Evolutionary conservation across 2,113 vertebrate species (phyloP), one percentile per base, ranked within the genome.

Genomic region (Pseudorhombus dupliciocellatus): DNA sequence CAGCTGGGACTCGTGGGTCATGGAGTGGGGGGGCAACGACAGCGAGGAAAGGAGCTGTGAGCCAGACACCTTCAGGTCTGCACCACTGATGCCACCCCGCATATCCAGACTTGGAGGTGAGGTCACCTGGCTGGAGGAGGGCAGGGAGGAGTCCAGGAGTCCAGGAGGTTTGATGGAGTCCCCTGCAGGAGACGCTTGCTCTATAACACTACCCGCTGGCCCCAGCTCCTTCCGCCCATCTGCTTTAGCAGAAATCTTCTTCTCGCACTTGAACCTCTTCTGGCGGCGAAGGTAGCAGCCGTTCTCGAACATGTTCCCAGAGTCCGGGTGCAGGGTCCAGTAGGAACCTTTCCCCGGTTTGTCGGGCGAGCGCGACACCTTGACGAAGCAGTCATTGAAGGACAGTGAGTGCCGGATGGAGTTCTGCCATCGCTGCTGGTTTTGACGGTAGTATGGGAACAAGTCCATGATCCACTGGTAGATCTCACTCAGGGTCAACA

Each of bases 391-490:
- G 93, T 99, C 97, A 75, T 99, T 99, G 91, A 99, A 99, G 54
- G 97, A 99, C 20, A 99, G 94, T 0, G 97, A 99, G 90, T 99
- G 98, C 6, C 98, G 94, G 84, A 99, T 99, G 86, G 97, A 98
- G 93, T 99, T 99, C 93, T 99, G 98, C 98, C 98, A 99, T 71
- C 97, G 95, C 87, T 99, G 97, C 89, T 99, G 97, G 90, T 99
- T 99, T 90, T 99, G 97, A 0, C 98, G 93, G 89, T 99, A 99
- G 61, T 92, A 99, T 2, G 97, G 97, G 74, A 99, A 99, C 25
- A 99, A 94, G 90, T 99, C 98, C 97, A 99, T 99, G 94, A 99
- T 99, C 97, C 97, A 99, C 86, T 98, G 97, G 90, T 99, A 99
- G 92, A 99, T 99, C 90, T 99, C 97, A 3, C 96, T 98, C 14